Base-by-base conservation (phyloP, 2,888 invertebrate genomes). In the Apodemia duryi region DNA sequence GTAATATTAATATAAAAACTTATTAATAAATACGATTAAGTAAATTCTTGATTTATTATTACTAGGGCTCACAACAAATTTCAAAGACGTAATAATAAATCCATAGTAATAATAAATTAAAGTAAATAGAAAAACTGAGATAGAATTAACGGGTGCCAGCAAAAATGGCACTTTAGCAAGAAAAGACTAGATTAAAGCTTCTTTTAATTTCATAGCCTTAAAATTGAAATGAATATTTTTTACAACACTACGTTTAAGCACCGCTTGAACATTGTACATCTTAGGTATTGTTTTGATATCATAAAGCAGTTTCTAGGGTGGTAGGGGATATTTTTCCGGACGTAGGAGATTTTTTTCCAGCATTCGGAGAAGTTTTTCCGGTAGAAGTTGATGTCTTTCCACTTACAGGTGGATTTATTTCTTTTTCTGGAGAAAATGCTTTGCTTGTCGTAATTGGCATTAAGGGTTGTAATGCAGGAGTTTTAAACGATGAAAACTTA, bases 281-380 rank as follows among this genome's bases (percentile, higher is more conserved):
- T 65, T 69, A 61, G 61, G 28, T 28, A 61, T 69, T 71, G 69
- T 67, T 73, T 21, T 71, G 73, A 74, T 79, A 92, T 92, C 92
- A 92, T 91, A 94, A 94, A 68, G 94, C 94, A 68, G 94, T 94
- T 89, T 94, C 94, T 74, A 94, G 85, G 11, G 94, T 93, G 61
- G 92, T 91, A 21, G 93, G 93, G 60, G 93, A 83, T 64, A 81
- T 77, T 69, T 84, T 84, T 66, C 86, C 57, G 32, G 57, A 32
- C n/a, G 35, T 13, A 13, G 57, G 57, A 2, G 57, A 60, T 35
- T 7, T 35, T 1, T 32, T 60, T 32, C 57, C 57, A n/a, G 32
- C n/a, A 60, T 32, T 35, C 28, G 57, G 57, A 7, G 35, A 60
- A 11, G 35, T 35, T 60, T 60, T 60, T 11, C 35, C 57, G 2